Conservation (phyloP, 2,888 invertebrate species). For the Lacanobia oleracea region DNA sequence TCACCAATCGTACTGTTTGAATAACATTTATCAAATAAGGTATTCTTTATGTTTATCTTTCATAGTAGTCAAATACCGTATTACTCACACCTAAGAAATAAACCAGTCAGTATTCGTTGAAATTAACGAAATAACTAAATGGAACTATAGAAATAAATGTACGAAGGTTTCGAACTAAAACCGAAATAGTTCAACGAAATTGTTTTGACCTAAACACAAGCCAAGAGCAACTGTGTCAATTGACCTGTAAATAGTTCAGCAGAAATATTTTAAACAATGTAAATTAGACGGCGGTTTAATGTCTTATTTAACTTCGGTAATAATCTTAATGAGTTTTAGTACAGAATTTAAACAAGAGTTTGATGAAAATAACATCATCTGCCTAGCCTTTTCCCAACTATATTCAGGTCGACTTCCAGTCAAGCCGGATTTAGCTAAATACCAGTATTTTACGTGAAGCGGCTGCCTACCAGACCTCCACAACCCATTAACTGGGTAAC, state of each 20-base stretch:
- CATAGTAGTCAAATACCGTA: no score
- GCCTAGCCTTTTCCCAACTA: no score
- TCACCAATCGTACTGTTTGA: no score
- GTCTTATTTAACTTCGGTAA: conserved; percentile 25
- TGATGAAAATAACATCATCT: background rate
- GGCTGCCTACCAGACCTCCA: no score
- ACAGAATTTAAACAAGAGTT: background rate
- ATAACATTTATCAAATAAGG: no score
- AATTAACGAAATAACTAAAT: conserved; percentile 3
- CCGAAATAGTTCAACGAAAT: conserved; percentile 29
- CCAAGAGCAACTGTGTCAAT: conserved; percentile 53
- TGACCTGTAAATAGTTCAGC: conserved; percentile 43
- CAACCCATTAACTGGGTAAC: no score
- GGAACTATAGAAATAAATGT: background rate
- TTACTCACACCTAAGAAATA: background rate
- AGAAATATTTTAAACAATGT: conserved; percentile 28
- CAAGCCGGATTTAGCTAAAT: no score
- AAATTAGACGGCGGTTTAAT: conserved; percentile 15
- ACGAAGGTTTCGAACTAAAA: conserved; percentile 9
- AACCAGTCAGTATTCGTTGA: background rate
- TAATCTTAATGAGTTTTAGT: background rate
- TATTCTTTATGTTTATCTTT: no score
- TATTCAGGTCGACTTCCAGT: no score
- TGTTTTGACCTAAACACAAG: conserved; percentile 34
- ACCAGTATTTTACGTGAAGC: no score